Conservation (phyloP, 2,113 vertebrate genomes). For the Mesocricetus auratus region DNA sequence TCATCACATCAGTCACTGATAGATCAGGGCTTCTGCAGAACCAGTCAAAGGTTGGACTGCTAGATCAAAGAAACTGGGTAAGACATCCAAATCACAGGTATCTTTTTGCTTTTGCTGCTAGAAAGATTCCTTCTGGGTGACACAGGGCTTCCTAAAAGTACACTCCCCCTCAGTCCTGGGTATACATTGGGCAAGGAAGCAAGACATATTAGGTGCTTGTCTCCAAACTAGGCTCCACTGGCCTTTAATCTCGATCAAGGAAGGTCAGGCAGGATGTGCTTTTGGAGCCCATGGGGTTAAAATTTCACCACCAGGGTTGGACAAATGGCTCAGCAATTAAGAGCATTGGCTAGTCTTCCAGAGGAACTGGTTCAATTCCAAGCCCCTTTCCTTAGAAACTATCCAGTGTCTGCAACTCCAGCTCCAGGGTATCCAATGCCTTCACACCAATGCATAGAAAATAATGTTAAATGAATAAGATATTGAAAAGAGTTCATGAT, state of each 20-base stretch:
- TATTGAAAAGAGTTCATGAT: not conserved
- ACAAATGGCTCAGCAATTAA: no score
- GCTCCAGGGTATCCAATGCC: no score
- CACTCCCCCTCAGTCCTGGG: not conserved
- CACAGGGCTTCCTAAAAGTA: not conserved
- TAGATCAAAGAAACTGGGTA: not conserved
- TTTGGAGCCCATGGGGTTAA: no score
- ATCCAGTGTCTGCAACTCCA: no score
- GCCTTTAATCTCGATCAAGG: not conserved
- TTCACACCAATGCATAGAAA: no score
- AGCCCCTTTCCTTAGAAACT: no score
- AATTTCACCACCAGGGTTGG: no score
- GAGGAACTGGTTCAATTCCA: no score
- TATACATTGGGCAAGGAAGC: not conserved
- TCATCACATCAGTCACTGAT: accelerated
- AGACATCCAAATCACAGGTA: not conserved
- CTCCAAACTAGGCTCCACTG: not conserved
- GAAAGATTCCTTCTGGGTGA: not conserved
- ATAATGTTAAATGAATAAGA: no score
- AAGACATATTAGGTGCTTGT: not conserved
- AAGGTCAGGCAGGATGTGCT: not conserved
- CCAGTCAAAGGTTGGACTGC: not conserved
- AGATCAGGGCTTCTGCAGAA: no score
- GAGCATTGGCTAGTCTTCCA: no score
- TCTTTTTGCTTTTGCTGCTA: not conserved